These are phyloP conservation scores for Eumerus sabulonum DNA, from an alignment of 2,888 invertebrate genomes.

Conservation along the genomic window DNA sequence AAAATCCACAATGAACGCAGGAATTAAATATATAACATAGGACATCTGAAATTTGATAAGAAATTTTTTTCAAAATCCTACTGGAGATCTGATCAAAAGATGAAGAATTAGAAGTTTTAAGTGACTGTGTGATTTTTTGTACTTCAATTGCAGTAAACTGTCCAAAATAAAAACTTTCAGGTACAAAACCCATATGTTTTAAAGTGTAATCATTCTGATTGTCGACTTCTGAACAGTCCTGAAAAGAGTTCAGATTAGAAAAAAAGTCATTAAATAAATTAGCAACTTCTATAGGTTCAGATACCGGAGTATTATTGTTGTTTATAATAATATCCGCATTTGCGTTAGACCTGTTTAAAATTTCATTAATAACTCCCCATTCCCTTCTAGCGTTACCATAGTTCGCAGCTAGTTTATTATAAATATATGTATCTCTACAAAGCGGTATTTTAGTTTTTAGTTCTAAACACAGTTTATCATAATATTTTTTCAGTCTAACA, in stretches of 20 bases:
- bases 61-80: conserved; percentile 6
- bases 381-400: not conserved
- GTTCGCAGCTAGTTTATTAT: not conserved
- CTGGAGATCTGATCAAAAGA: conserved; percentile 23
- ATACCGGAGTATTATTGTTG: not conserved
- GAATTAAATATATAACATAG: conserved; percentile 19
- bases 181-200: not conserved
- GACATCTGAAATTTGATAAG: conserved; percentile 18
- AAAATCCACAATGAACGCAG: conserved; percentile 16
- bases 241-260: not conserved
- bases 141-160: conserved; percentile 16
- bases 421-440: conserved; percentile 5
- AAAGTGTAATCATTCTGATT: conserved; percentile 3
- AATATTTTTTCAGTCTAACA: conserved; percentile 14
- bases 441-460: conserved; percentile 6
- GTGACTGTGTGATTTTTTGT: conserved; percentile 28
- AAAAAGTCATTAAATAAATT: conserved; percentile 27
- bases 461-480: conserved; percentile 8
- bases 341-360: not conserved
- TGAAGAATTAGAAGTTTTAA: conserved; percentile 13
- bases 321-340: not conserved
- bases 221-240: too few species aligned
- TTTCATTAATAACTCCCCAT: conserved; percentile 1
- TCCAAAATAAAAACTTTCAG: conserved; percentile 17
- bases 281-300: conserved; percentile 11